Evolutionary conservation across 1,140 invertebrate genomes (phyloP), one percentile per base, ranked within the genome.

Genomic region (Brachionus sp.): DNA sequence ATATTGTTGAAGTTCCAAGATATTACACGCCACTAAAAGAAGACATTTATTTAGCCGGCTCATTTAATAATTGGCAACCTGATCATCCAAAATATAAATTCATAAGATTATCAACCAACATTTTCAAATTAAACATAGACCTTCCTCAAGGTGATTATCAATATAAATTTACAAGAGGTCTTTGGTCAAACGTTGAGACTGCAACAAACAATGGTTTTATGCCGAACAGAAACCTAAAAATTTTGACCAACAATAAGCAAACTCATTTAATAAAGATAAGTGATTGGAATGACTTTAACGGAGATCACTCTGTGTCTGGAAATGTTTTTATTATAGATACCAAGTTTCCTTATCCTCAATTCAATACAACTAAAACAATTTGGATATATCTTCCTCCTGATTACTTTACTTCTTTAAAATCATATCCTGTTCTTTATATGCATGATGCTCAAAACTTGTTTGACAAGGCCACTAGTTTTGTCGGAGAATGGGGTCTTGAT

Each of bases 381-480:
- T 82, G 78, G 78, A 44, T 82, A n/a, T 82, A 82, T 70, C n/a
- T 82, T 29, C 78, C 78, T 9, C 53, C 29, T 1, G 57, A 66
- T 50, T 82, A 82, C 39, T 82, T 13, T 16, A 82, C 57, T 19
- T 64, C 53, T 33, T 9, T 68, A n/a, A 53, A 66, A 50, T 53
- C 23, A 12, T 82, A 82, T 19, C 57, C 78, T 25, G 78, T 82
- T 70, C 12, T 82, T 39, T 82, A 82, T 35, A 66, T 66, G 53
- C 57, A 70, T 35, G 78, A 82, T n/a, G 78, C 37, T 35, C 78
- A 82, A 33, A 82, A 82, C 46, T 70, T 82, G 33, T 82, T 82
- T 19, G 78, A 82, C 64, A 35, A 44, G 25, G 29, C 42, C 3
- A 53, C 44, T 57, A 66, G 53, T 46, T 82, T 82, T 82, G 23